phyloP scores from a whole-genome alignment of 1,140 invertebrate genomes.

The Eupeodes corollae region DNA sequence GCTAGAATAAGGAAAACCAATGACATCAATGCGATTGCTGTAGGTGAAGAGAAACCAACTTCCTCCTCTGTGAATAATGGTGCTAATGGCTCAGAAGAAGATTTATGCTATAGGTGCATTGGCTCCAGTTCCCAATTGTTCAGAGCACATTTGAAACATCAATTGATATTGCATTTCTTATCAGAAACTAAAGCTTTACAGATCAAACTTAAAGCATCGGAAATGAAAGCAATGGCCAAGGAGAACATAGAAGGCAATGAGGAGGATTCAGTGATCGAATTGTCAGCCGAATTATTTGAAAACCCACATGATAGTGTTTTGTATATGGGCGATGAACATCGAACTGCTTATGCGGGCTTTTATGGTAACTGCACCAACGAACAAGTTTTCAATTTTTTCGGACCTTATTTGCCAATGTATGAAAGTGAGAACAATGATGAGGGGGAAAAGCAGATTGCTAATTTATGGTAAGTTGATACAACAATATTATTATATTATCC shows the following conservation, averaged over 20 bases:
- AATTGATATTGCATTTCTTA: constrained; percentile 7
- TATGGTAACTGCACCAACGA: constrained; percentile 8
- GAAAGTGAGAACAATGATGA: neutral
- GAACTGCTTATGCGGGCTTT: constrained; percentile 8
- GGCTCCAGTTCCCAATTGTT: constrained; percentile 4
- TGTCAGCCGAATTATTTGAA: constrained; percentile 8
- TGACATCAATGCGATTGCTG: neutral
- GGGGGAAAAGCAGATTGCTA: too few relatives aligned
- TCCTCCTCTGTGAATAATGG: neutral
- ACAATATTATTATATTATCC: too few relatives aligned
- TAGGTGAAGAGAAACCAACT: neutral
- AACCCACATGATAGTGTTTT: constrained; percentile 9
- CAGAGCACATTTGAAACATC: constrained; percentile 4
- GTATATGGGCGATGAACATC: constrained; percentile 5
- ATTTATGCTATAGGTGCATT: constrained; percentile 8
- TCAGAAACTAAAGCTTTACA: constrained; percentile 4
- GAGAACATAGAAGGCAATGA: neutral
- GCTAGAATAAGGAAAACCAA: neutral
- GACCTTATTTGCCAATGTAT: constrained; percentile 9
- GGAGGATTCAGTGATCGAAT: constrained; percentile 7
- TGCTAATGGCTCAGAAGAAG: constrained; percentile 2
- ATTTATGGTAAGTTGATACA: too few relatives aligned
- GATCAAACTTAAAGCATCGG: constrained; percentile 4
- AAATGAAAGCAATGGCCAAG: neutral
- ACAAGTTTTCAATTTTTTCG: constrained; percentile 7